Evolutionary conservation across 2,888 invertebrate species (phyloP), one percentile per base, ranked within the genome.

Genomic region (Dynastes hyllus): DNA sequence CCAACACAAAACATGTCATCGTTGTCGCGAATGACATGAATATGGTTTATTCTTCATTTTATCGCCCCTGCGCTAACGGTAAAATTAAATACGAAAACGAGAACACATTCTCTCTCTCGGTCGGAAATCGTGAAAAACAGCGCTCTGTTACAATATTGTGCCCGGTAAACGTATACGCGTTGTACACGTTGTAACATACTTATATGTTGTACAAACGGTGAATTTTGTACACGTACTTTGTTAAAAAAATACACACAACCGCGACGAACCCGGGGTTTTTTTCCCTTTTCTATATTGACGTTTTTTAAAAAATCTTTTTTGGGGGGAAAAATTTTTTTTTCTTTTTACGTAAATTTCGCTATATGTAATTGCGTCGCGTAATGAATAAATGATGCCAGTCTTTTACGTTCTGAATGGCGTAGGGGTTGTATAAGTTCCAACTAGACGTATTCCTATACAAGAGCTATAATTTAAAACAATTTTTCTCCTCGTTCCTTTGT

Each of bases 1-100:
- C 29, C 65, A 32, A 67, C 67, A 67, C 67, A 67, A 67, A 67
- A 67, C 67, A 50, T 45, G 67, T 67, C 50, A 45, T 50, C 45
- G 67, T 67, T 50, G 65, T 65, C 65, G 65, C 50, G 45, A 50
- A 67, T 67, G 67, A 67, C 67, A 67, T 50, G 67, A 67, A 67
- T 67, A 67, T 67, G 67, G 67, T 67, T 67, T 67, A 67, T 67
- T 67, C 67, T 67, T 67, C 67, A 67, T 67, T 45, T 67, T 67
- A 50, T 50, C 50, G 67, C 22, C 45, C n/a, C 65, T n/a, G 13
- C 16, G 67, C 67, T 45, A 67, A 67, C 67, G 67, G 45, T 13
- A 45, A 67, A 67, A 67, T 67, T 67, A 67, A 67, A 67, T 67
- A 67, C 67, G 67, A 50, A 67, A 50, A 50, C 67, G 45, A 9